Base-by-base conservation (phyloP, 2,113 vertebrate species). In the Oryzias javanicus region DNA sequence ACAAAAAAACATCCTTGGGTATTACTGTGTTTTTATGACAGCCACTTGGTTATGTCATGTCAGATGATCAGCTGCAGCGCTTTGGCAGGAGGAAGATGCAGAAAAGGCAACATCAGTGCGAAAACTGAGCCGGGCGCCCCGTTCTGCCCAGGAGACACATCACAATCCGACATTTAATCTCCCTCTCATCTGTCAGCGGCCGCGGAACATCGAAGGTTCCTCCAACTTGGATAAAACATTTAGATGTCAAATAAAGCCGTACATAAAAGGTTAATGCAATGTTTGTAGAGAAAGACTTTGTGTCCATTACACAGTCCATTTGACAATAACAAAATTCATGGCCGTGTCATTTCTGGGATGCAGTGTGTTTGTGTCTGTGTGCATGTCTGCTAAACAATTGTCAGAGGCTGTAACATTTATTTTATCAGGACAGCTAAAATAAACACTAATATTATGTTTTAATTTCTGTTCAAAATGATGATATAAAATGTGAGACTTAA, bases 81-180 rank as follows among this genome's bases (percentile, higher is more conserved):
- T 64, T 48, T 56, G 19, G 41, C n/a, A 27, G 51, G 49, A 56
- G 20, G 64, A 56, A 74, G 12, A 35, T 35, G 35, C 35, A 35
- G 35, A 35, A 12, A 35, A 35, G 10, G 35, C 35, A n/a, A n/a
- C n/a, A n/a, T n/a, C n/a, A n/a, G n/a, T 35, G 35, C 2, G 35
- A 57, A 47, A 64, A 70, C 64, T 24, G 15, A 65, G 44, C 50
- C 41, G 55, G 70, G 55, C 58, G 44, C 29, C 57, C 68, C 55
- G 57, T 55, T 66, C 50, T 60, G 15, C 47, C 47, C 22, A 29
- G 45, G 29, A 57, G 68, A 69, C 48, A 15, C 42, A 22, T 53
- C 15, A 35, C 20, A 24, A 54, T 47, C 60, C 40, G 49, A 72
- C 45, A 67, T 29, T 70, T 49, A 49, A 44, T 71, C 49, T 74